Conservation (phyloP, 2,797 vertebrate species). For the Poecilia wingei region DNA sequence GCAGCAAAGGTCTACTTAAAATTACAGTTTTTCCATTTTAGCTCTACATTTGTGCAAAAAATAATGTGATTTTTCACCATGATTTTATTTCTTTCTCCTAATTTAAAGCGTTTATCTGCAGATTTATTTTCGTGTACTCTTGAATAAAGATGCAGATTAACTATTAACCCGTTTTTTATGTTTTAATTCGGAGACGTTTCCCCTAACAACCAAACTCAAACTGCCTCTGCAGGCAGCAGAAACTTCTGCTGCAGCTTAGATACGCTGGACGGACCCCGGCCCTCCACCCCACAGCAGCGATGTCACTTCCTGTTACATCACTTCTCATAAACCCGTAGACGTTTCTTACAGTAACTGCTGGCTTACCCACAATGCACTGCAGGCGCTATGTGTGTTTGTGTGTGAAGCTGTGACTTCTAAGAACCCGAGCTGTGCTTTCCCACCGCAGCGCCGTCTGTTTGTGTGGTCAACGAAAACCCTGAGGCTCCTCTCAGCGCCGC, state of each 20-base stretch:
- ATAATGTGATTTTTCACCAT: background rate
- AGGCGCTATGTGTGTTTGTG: slow-evolving; percentile 9
- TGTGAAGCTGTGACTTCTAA: slow-evolving; percentile 60
- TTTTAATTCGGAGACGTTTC: background rate
- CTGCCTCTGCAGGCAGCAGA: background rate
- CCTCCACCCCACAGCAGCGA: slow-evolving; percentile 27
- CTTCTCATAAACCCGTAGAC: slow-evolving; percentile 61
- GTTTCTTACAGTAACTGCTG: slow-evolving; percentile 67
- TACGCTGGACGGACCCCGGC: slow-evolving; percentile 12
- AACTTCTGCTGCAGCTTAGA: slow-evolving; percentile 2
- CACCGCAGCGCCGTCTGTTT: slow-evolving; percentile 21
- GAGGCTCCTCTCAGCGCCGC: background rate
- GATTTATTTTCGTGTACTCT: background rate
- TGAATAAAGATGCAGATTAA: background rate
- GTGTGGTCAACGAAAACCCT: slow-evolving; percentile 13
- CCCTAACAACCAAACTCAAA: background rate
- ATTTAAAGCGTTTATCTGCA: background rate
- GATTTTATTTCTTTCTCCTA: background rate
- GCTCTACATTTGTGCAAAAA: background rate
- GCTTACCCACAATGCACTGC: slow-evolving; percentile 60
- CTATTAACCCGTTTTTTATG: background rate
- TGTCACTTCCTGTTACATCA: slow-evolving; percentile 59
- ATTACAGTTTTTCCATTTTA: background rate
- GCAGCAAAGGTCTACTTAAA: background rate
- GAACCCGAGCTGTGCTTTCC: slow-evolving; percentile 60